Conservation (phyloP, 2,113 vertebrate genomes). For the Dissostichus mawsoni region DNA sequence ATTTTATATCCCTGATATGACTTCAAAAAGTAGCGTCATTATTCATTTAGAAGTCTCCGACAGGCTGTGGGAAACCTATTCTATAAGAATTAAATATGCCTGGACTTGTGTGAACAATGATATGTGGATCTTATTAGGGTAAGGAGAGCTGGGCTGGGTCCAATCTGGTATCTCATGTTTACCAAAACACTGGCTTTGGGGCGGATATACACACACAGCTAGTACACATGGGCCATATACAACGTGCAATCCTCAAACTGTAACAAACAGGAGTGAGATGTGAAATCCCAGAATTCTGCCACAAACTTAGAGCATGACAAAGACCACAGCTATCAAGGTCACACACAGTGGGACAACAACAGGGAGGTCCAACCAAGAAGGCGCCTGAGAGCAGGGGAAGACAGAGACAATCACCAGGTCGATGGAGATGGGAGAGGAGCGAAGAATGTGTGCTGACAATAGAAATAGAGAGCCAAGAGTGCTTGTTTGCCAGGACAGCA, state of each 20-base stretch:
- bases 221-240: background rate
- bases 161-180: background rate
- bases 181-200: too few species aligned
- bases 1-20: slow-evolving; percentile 5
- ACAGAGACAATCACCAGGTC: slow-evolving; percentile 8
- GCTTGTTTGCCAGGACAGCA: slow-evolving; percentile 6
- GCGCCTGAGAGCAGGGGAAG: background rate
- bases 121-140: background rate
- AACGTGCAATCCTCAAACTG: background rate
- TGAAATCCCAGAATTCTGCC: background rate
- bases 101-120: background rate
- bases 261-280: slow-evolving; percentile 17
- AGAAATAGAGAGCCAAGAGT: slow-evolving; percentile 34
- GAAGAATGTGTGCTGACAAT: slow-evolving; percentile 46
- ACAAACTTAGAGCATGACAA: background rate
- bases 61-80: background rate
- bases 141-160: background rate
- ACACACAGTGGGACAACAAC: background rate
- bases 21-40: slow-evolving; percentile 1
- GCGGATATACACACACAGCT: background rate
- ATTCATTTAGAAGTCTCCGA: slow-evolving; percentile 6
- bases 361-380: background rate
- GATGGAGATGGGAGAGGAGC: slow-evolving; percentile 18
- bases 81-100: background rate
- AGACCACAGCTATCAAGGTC: background rate